Percentiles rank a stretch among this genome's conserved stretches.
Conservation (phyloP, 2,888 invertebrate genomes). For the Amphiduros pacificus region DNA sequence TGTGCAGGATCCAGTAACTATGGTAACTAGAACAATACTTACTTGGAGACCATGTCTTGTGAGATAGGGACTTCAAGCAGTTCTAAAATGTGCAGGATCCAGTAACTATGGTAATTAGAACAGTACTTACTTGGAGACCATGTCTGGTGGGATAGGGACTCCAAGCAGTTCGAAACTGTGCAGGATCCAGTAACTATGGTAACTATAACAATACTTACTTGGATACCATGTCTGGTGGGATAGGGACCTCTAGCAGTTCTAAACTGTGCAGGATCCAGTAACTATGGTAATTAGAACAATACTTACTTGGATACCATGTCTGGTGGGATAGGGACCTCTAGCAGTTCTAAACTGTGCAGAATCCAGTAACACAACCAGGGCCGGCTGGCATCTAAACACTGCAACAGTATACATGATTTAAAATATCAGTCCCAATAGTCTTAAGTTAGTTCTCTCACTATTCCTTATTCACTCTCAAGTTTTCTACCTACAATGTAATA, state of each 20-base stretch:
- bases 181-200: slow-evolving; percentile 96
- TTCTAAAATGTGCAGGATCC: too few species aligned
- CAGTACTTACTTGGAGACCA: slow-evolving; percentile 46
- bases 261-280: slow-evolving; percentile 96
- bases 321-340: slow-evolving; percentile 69
- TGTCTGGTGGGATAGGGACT: slow-evolving; percentile 65
- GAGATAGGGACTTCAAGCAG: too few species aligned
- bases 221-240: slow-evolving; percentile 62
- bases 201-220: slow-evolving; percentile 49
- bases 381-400: slow-evolving; percentile 83
- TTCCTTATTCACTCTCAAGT: too few species aligned
- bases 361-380: slow-evolving; percentile 99
- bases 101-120: too few species aligned
- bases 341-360: slow-evolving; percentile 81
- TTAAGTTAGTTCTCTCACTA: too few species aligned
- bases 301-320: slow-evolving; percentile 53
- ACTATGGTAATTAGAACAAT: too few species aligned
- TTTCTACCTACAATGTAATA: too few species aligned
- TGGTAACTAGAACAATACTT: too few species aligned
- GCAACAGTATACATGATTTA: slow-evolving; percentile 18
- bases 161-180: slow-evolving; percentile 83
- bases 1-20: too few species aligned
- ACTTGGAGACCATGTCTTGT: too few species aligned
- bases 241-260: slow-evolving; percentile 72
- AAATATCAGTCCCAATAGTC: too few species aligned